Base-by-base conservation (phyloP, 2,113 vertebrate genomes). In the Chlorodrepanis virens region DNA sequence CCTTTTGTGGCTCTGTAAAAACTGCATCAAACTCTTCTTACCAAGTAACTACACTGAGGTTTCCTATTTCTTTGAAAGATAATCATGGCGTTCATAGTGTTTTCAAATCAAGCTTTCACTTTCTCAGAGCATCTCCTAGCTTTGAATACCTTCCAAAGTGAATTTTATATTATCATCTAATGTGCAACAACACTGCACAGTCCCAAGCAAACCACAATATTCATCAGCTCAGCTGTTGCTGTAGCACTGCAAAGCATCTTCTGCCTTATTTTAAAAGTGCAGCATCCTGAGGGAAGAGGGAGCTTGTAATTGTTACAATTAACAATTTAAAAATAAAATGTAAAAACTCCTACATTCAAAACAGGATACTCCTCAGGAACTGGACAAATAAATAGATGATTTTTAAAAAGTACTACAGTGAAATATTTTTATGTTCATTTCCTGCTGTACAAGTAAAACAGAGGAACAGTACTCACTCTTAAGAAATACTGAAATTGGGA, bases 361-460 rank as follows among this genome's bases (percentile, higher is more conserved):
- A 42, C 81, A 77, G 61, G 67, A 87, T 63, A 61, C 35, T 57
- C 27, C 37, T 83, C 78, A 57, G 57, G 89, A 95, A 83, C 78
- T 61, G 76, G 19, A 63, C 84, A 60, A 68, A 78, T 68, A 5
- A 49, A 22, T 0, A 89, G 14, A 39, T 37, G 4, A 69, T 64
- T 84, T 94, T 82, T 69, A 2, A 53, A 27, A 89, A 68, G 27
- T 35, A 60, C 52, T 31, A 52, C 33, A 53, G 53, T 49, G 31
- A 87, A 94, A 76, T 87, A 91, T 54, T 87, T 95, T 94, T 63
- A 72, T 3, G 4, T 82, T 75, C 9, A 33, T 93, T 94, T 97
- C 81, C 91, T 89, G 65, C 29, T 76, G 28, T 17, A 65, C n/a
- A 76, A 60, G 33, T 56, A 57, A 70, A 82, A 40, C 45, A 92